Base-by-base conservation (phyloP, 2,888 invertebrate genomes). In the Orthosia cruda region DNA sequence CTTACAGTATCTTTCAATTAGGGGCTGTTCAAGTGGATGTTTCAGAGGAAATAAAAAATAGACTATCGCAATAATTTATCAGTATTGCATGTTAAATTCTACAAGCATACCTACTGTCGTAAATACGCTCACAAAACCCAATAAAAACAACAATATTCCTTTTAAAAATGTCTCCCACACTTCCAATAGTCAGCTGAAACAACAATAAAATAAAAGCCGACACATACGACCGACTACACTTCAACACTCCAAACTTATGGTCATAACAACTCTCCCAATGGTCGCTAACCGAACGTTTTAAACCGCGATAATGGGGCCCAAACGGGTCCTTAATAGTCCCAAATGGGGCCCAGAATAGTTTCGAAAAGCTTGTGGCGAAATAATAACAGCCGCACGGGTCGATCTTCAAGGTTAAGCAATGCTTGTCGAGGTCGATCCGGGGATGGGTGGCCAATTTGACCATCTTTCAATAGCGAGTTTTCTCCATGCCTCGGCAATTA, bases 171-270 rank as follows among this genome's bases (percentile, higher is more conserved):
- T 55, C 45, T 12, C 40, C 23, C 55, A 58, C 45, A 13, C 13
- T 16, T 15, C 73, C 23, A 12, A 71, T 65, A 58, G 23, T 13
- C 26, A n/a, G 11, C 12, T 47, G 1, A 26, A 52, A 68, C 47
- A n/a, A 71, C 71, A 52, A 77, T 62, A 63, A 71, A 83, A 83
- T 83, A 69, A 70, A 67, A 80, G 58, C 45, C 40, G 32, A 63
- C 84, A 59, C 54, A 83, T 54, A 61, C 52, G 64, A 54, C 47
- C 15, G 45, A 84, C 71, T 18, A 63, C 68, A 74, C 81, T 69
- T 74, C 80, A 23, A 32, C 74, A 66, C 65, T 79, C 18, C 20
- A 58, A 83, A 82, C 80, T 82, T 80, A 69, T 69, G 65, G 84
- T 66, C 65, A 80, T 82, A 80, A 82, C 72, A 69, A 50, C 62